phyloP scores from a whole-genome alignment of 2,113 vertebrate genomes.

The Malurus elegans region DNA sequence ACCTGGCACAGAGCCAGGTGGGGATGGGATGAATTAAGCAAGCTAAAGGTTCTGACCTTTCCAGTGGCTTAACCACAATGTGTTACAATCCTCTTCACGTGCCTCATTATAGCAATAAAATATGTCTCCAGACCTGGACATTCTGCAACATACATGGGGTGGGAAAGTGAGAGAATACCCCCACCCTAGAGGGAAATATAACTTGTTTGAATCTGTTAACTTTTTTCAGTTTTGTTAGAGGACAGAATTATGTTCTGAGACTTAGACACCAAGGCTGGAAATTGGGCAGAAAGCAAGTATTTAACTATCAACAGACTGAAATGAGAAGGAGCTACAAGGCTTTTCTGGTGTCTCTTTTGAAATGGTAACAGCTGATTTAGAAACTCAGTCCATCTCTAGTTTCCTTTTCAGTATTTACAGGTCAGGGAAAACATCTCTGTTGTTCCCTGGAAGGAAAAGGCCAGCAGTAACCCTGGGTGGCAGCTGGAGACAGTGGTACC shows the following conservation, averaged over 20 bases:
- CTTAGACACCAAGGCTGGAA: background rate
- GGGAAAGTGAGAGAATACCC: background rate
- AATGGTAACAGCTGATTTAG: background rate
- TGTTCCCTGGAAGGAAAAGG: background rate
- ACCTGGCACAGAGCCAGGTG: background rate
- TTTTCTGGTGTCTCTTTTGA: background rate
- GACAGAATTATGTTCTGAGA: background rate
- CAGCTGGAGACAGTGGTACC: background rate
- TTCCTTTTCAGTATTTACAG: background rate
- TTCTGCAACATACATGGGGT: background rate
- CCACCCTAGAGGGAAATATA: background rate
- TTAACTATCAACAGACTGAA: background rate
- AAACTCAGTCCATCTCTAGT: background rate
- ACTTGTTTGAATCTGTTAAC: background rate
- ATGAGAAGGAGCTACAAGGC: background rate
- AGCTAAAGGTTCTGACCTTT: background rate
- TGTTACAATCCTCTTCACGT: background rate
- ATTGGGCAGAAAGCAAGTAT: background rate
- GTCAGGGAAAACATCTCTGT: background rate
- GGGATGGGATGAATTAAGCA: background rate
- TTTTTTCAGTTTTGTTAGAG: background rate
- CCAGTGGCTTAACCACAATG: background rate
- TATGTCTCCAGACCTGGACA: background rate
- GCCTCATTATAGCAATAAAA: background rate
- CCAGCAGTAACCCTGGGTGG: background rate